Evolutionary conservation across 2,888 invertebrate genomes (phyloP), one percentile per base, ranked within the genome.

Genomic region (Parapristionchus giblindavisi): DNA sequence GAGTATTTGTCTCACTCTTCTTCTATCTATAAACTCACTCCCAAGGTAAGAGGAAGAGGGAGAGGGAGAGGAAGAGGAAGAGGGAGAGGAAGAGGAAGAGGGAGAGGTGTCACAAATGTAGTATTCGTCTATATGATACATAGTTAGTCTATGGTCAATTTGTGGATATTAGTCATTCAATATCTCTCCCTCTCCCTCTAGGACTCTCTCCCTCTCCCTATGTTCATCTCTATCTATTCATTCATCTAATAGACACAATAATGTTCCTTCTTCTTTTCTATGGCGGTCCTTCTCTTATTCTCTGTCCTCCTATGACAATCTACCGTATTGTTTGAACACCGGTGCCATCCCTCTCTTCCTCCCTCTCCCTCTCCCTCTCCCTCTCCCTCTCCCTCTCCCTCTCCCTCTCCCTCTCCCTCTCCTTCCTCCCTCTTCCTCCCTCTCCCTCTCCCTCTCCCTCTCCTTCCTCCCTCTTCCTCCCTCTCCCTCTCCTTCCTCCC

Each of bases 271-370:
- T 56, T 6, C 24, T 14, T 56, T n/a, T n/a, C 56, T 11, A 56
- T 56, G 29, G 56, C 56, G 29, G n/a, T 38, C 27, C 4, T 27
- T 40, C 29, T 48, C 66, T 29, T 43, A 6, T 51, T 11, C 29
- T 29, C 36, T 36, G 29, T 32, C 66, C n/a, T 17, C n/a, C 51
- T 40, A 24, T 70, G 14, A 61, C 56, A 54, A 24, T 70, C 70
- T 36, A 48, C 48, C 65, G 48, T 65, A 65, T 65, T 65, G 65
- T 65, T 65, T 65, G 65, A 65, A 65, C 65, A 65, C 48, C 65
- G 65, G 65, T 29, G 48, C 65, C 48, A 36, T 61, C 61, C 40
- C 17, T 40, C 61, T 40, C 40, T 27, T 14, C 61, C 27, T 40
- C 11, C 60, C 21, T 36, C 24, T 27, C 3, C 54, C 24, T 4